These are phyloP conservation scores for Drosophila infuscata DNA, from an alignment of 2,888 invertebrate genomes.

Conservation along the genomic window DNA sequence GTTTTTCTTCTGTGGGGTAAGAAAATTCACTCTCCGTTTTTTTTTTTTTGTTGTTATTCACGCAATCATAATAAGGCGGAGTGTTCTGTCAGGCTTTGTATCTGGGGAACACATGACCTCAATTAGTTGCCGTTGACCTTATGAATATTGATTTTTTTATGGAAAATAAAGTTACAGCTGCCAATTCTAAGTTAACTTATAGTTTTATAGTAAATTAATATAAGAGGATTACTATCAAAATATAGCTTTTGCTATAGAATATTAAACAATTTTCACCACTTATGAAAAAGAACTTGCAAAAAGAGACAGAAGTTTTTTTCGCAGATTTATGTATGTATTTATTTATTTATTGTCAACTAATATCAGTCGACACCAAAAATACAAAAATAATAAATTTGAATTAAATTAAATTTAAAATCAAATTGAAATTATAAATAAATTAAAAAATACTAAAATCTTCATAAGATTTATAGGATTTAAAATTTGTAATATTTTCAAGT, in stretches of 20 bases:
- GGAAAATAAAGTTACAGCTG: not conserved
- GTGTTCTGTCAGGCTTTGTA: constrained; percentile 44
- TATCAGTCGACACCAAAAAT: too few relatives aligned
- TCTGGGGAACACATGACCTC: constrained; percentile 51
- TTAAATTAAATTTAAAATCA: too few relatives aligned
- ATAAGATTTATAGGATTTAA: too few relatives aligned
- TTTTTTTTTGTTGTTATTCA: constrained; percentile 48
- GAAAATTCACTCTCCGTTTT: constrained; percentile 16
- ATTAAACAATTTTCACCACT: not conserved
- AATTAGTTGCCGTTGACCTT: constrained; percentile 67
- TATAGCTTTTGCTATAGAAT: not conserved
- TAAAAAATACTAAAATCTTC: too few relatives aligned
- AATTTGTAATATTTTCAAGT: not conserved
- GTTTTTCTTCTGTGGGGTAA: constrained; percentile 40
- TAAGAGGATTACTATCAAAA: not conserved
- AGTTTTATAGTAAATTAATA: not conserved
- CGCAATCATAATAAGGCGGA: constrained; percentile 73
- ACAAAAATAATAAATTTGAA: too few relatives aligned
- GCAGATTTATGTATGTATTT: not conserved
- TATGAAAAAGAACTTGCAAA: not conserved
- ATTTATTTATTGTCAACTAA: too few relatives aligned
- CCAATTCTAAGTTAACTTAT: too few relatives aligned
- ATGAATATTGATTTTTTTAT: not conserved
- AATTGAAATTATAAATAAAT: too few relatives aligned
- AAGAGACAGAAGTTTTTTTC: not conserved